Evolutionary conservation across 2,888 invertebrate species (phyloP).

Genomic region (Papilio demoleus): DNA sequence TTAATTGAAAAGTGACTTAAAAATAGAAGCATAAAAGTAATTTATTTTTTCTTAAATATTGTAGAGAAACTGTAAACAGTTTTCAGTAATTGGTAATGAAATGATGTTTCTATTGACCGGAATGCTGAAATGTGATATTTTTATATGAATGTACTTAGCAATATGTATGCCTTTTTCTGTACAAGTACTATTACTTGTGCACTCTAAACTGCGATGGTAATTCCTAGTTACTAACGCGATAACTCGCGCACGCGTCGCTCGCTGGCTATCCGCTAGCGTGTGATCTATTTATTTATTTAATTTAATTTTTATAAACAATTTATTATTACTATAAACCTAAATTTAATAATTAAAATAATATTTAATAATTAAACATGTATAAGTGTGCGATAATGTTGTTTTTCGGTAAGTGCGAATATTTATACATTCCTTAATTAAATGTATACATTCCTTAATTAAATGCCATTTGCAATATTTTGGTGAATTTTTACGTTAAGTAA

Average conservation of each 20-base stretch:
- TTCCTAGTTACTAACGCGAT: constrained; percentile 57
- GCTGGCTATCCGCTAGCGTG: constrained; percentile 55
- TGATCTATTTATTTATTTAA: constrained; percentile 50
- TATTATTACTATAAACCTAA: too few species aligned
- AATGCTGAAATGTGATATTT: neutral
- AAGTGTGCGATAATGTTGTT: constrained; percentile 54
- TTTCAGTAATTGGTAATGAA: neutral
- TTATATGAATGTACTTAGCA: constrained; percentile 39
- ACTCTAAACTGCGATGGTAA: constrained; percentile 66
- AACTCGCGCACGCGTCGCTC: constrained; percentile 52
- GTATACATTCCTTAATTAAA: constrained; percentile 34
- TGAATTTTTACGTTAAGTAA: neutral
- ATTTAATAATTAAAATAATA: constrained; percentile 47
- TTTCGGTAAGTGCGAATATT: constrained; percentile 57
- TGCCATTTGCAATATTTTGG: neutral
- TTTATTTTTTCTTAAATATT: too few species aligned
- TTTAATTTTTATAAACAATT: constrained; percentile 41
- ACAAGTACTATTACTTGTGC: constrained; percentile 44
- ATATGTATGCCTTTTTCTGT: constrained; percentile 18
- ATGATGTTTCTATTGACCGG: neutral
- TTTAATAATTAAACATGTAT: too few species aligned
- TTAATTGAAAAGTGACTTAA: neutral
- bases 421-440: constrained; percentile 35
- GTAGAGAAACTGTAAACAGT: neutral
- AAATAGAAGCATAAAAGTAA: too few species aligned